phyloP scores from a whole-genome alignment of 2,113 vertebrate genomes.

The Campylomormyrus numenius region DNA sequence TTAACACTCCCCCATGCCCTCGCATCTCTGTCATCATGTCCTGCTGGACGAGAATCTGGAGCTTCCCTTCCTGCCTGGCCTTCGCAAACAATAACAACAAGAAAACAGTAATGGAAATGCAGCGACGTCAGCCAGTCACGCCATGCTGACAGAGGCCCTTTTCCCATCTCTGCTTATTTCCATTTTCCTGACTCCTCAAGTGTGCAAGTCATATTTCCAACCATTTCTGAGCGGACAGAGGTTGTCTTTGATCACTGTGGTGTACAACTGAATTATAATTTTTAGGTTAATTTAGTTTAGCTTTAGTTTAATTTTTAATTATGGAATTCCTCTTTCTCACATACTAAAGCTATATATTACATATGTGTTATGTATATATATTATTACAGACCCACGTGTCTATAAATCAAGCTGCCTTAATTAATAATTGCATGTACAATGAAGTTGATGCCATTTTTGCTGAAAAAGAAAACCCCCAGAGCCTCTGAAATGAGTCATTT shows the following conservation, averaged over 20 bases:
- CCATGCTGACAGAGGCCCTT: background rate
- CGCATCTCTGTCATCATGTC: slow-evolving; percentile 9
- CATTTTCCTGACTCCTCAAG: slow-evolving; percentile 3
- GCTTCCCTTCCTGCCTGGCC: slow-evolving; percentile 10
- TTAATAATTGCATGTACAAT: background rate
- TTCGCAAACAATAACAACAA: slow-evolving; percentile 15
- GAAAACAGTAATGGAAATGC: background rate
- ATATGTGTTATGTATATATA: background rate
- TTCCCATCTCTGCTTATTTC: background rate
- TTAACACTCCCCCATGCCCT: background rate
- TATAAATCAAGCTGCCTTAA: background rate
- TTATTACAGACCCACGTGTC: background rate
- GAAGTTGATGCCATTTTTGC: background rate
- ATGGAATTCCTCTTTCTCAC: background rate
- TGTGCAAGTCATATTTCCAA: background rate
- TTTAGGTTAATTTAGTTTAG: background rate
- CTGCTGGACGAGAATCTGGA: background rate
- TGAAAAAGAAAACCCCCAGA: background rate
- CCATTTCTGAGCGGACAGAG: background rate
- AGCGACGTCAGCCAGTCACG: background rate
- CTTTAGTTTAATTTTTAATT: background rate
- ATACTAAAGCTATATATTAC: background rate
- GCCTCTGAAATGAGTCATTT: background rate
- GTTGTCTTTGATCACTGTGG: background rate
- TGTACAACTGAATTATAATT: background rate